Evolutionary conservation across 1,140 invertebrate species (phyloP).

Genomic region (Drosophila melanica): DNA sequence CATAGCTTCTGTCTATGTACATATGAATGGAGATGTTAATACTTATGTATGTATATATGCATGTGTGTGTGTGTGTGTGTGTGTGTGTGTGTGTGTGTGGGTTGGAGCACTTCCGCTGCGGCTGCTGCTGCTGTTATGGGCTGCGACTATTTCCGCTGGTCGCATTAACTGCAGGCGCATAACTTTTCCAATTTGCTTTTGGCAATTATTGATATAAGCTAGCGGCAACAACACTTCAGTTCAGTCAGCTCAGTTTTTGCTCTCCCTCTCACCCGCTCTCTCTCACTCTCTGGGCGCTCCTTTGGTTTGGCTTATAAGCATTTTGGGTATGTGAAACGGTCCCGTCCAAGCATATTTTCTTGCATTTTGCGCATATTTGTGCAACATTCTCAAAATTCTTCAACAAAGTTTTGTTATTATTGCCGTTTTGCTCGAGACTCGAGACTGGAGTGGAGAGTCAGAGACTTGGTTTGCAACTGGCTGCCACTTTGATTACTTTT

Average conservation of each 20-base stretch:
- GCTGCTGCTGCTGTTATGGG: constrained; percentile 50
- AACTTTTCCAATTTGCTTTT: constrained; percentile 83
- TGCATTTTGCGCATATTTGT: constrained; percentile 81
- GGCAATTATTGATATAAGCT: constrained; percentile 83
- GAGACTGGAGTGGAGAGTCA: constrained; percentile 9
- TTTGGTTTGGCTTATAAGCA: too few relatives aligned
- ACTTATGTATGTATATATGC: background rate
- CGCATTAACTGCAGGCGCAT: constrained; percentile 81
- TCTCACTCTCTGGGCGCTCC: too few relatives aligned
- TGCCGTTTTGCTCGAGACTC: constrained; percentile 60
- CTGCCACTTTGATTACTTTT: constrained; percentile 80
- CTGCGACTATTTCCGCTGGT: constrained; percentile 77
- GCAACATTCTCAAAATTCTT: constrained; percentile 81
- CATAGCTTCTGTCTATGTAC: background rate
- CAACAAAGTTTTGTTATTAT: constrained; percentile 81
- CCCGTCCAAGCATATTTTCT: constrained; percentile 71
- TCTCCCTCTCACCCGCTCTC: background rate
- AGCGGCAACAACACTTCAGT: constrained; percentile 65
- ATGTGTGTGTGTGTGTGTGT: constrained; percentile 5
- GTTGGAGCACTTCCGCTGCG: constrained; percentile 47
- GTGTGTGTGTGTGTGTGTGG: constrained; percentile 5
- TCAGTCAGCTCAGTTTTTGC: constrained; percentile 27
- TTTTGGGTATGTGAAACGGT: constrained; percentile 32
- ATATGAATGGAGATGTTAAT: constrained; percentile 2
- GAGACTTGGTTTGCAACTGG: constrained; percentile 27